A percentile compares a stretch with the other conserved stretches of the same genome.
Evolutionary conservation across 2,113 vertebrate species (phyloP).

Genomic region (Cinclus cinclus): DNA sequence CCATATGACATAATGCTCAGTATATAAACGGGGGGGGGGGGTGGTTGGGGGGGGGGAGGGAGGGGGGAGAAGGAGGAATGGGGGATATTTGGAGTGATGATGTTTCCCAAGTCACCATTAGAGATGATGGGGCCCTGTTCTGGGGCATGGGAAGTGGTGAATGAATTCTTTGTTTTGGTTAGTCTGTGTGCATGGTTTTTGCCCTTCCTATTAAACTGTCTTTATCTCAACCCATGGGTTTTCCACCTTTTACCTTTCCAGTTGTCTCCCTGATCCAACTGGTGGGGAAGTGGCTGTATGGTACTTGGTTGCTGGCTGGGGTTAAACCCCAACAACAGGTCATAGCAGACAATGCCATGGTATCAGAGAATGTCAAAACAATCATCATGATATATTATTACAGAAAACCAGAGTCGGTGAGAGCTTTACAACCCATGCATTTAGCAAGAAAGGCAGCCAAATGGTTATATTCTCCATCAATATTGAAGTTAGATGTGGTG

Average conservation of each 20-base stretch:
- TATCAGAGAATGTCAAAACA: background rate
- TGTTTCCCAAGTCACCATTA: background rate
- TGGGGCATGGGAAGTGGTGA: background rate
- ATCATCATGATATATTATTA: background rate
- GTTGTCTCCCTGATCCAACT: background rate
- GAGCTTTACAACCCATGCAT: background rate
- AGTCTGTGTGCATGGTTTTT: background rate
- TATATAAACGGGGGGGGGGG: no score
- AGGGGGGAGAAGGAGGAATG: fast-evolving
- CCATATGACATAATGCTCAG: background rate
- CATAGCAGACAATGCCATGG: background rate
- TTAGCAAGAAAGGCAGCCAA: background rate
- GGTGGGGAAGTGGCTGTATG: fast-evolving
- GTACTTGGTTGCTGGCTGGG: background rate
- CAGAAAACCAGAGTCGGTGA: background rate
- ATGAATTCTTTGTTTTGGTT: background rate
- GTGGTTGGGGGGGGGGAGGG: no score
- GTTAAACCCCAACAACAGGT: background rate
- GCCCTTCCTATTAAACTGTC: background rate
- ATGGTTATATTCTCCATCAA: background rate
- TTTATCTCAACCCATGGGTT: background rate
- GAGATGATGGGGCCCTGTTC: background rate
- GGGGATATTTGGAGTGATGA: background rate
- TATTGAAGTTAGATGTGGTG: background rate
- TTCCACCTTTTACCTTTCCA: background rate